Evolutionary conservation across 2,113 vertebrate species (phyloP), one percentile per base, ranked within the genome.

Genomic region (Uria aalge): DNA sequence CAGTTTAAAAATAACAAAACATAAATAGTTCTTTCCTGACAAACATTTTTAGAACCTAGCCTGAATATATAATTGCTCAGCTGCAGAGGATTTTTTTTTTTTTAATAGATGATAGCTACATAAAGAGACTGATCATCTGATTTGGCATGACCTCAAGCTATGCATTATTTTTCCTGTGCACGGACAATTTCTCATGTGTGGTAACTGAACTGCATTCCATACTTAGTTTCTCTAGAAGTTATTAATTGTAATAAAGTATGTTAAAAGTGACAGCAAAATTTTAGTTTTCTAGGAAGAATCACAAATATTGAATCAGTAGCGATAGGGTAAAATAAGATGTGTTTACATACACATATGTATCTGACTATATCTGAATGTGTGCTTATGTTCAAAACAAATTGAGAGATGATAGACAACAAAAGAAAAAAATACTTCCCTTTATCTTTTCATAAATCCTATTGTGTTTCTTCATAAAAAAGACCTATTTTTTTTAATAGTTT

Each of bases 1-100:
- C 40, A 57, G 83, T 81, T 94, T 94, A 94, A 95, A 96, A 96
- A 94, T 94, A 96, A 79, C 74, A 83, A 89, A 62, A 56, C 66
- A 81, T 78, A 95, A 96, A 82, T 73, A 97, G 57, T 76, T 87
- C 75, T 74, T 91, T 87, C 86, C 86, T 92, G 73, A 97, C 83
- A 81, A 78, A 81, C 40, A 53, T 52, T 94, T 87, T 66, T 36
- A 95, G 82, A 79, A 29, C 34, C 13, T 30, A 76, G 26, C 53
- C 62, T 83, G 63, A 90, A 62, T 47, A 38, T 57, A 64, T 17
- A 74, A 52, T 75, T 75, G 73, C 40, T 62, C 45, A 71, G 53
- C 36, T 82, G 43, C 45, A 56, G 56, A 36, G 30, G 13, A n/a
- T 5, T 57, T 11, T 27, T 62, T 76, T 72, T 75, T 41, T 60